Evolutionary conservation across 2,888 invertebrate species (phyloP), one percentile per base, ranked within the genome.

Genomic region (Actias luna): DNA sequence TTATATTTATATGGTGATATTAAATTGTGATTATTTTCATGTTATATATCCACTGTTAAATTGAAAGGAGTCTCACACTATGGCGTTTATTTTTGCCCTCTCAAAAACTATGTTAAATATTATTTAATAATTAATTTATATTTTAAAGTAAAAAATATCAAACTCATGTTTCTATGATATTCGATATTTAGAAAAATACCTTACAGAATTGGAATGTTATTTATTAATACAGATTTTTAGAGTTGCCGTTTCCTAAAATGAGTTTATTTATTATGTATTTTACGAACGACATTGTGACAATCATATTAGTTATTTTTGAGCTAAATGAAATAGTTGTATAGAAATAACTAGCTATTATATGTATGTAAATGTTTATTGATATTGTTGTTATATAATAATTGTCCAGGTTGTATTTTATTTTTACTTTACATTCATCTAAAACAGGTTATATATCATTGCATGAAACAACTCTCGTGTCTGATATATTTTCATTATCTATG

Each of bases 241-340:
- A 39, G 5, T 5, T 18, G 0, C 1, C 2, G n/a, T 42, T 18
- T 42, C 8, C 18, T 42, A 18, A 18, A 42, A 42, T 42, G 18
- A n/a, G 8, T n/a, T 7, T 18, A 42, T 18, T 18, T 42, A 7
- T 42, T n/a, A 7, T 18, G 8, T 18, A 8, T 5, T 18, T 39
- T n/a, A n/a, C 4, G n/a, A n/a, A n/a, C 5, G 14, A 18, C 5
- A 42, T 22, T 12, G 3, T 12, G 46, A 22, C 3, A 50, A 22
- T 50, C 25, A 25, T 50, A 50, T 25, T 50, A 50, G 46, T 25
- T 50, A 50, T 50, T 50, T 22, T 22, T 25, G 22, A 25, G 25
- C 46, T 50, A 50, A 50, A 50, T 10, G 12, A 50, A 25, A 50
- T 50, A 22, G 25, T 50, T 50, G 25, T 50, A 50, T 50, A 46